Evolutionary conservation across 2,797 vertebrate species (phyloP), one percentile per base, ranked within the genome.

Genomic region (Mycteria americana): DNA sequence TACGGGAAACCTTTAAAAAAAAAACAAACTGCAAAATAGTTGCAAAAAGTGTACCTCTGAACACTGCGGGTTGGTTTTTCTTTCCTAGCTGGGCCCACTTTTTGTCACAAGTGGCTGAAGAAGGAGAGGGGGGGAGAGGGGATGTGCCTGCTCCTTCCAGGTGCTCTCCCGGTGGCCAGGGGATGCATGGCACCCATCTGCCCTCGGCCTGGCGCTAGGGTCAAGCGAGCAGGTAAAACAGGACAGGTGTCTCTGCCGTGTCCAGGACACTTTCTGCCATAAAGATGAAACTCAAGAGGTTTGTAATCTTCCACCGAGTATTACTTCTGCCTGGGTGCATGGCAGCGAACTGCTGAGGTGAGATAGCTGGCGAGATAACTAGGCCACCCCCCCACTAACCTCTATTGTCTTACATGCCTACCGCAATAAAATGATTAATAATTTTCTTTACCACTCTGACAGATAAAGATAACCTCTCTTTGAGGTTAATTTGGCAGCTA

Each of bases 401-500:
- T 81, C 62, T 78, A 7, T 92, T 95, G 86, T 93, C 78, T 88
- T 70, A 53, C 2, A 0, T 56, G n/a, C 76, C 65, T 88, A 15
- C 92, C 93, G 81, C 85, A 93, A 92, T 93, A 80, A 91, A 91
- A 89, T 65, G 21, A 69, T 88, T 79, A 88, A 88, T 93, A 96
- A 83, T 94, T 89, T 94, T 94, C 85, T 86, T 96, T 21, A 76
- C 81, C 54, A 3, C 60, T 74, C 57, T 62, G 45, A 65, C 85
- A 88, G 85, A 88, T 92, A 56, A 95, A 75, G 87, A 60, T 89
- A 95, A 83, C 74, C 86, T 89, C n/a, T 77, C 77, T 77, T 81
- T 89, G 92, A 92, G 87, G 69, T 87, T 89, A 92, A 91, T 92
- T 96, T 96, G 91, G 86, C 93, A 93, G 68, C 88, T 79, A 2